Evolutionary conservation across 2,888 invertebrate species (phyloP), one percentile per base, ranked within the genome.

Genomic region (Creontiades dilutus): DNA sequence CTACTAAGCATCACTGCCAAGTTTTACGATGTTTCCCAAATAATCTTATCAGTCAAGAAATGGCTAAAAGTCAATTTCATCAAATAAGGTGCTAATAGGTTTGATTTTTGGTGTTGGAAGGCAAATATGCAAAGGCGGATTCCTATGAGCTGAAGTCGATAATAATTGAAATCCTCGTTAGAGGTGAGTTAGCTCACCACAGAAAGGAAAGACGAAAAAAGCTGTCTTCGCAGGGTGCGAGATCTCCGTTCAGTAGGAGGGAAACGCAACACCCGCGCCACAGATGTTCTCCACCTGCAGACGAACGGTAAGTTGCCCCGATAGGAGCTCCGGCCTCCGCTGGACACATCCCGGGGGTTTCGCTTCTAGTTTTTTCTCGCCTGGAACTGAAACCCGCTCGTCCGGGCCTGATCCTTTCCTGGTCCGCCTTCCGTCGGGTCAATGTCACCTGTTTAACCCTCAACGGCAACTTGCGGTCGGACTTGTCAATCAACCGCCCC

Each of bases 241-340:
- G 78, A 78, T 47, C 46, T 78, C 78, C 78, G n/a, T 13, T 46
- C 80, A 16, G 80, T 9, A 27, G 37, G 23, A 5, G 14, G 4
- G 52, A 11, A 16, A 16, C 14, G 11, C 37, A n/a, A 61, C 61
- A 61, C 61, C 61, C 61, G 14, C 47, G 82, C 48, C 82, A 48
- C 82, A 82, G 82, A 82, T 82, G 82, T 82, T 52, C 52, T 52
- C 82, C 82, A 82, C 82, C 52, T 52, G 82, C 52, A 52, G 82
- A 82, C 82, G 52, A 82, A 82, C 82, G 82, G 82, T 82, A 82
- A 52, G 82, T 82, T 52, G 48, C 82, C 82, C 82, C 28, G 37
- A 16, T 52, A 82, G 52, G 23, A 82, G n/a, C 82, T 82, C 4
- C 82, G 82, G 52, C 82, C 82, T 52, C 82, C 52, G 23, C 16